phyloP scores from a whole-genome alignment of 2,888 invertebrate genomes.

The Dynastes grantii region DNA sequence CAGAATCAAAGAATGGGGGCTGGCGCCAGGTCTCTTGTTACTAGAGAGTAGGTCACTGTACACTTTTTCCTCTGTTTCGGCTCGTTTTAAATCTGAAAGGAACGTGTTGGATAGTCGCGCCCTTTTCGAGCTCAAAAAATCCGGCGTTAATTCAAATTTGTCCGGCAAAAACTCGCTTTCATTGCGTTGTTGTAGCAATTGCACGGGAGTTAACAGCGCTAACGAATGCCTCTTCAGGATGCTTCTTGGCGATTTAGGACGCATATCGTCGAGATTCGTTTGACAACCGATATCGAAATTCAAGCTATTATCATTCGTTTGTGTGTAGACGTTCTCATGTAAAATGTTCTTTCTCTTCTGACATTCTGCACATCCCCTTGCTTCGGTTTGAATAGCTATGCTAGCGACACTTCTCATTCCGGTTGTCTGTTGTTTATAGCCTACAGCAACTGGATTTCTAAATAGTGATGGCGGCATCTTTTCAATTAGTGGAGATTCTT shows the following conservation, averaged over 20 bases:
- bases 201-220: neutral
- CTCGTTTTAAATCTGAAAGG: neutral
- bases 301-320: neutral
- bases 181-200: neutral
- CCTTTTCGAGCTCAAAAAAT: neutral
- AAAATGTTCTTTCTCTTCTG: neutral
- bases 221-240: neutral
- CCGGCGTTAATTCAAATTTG: neutral
- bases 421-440: neutral
- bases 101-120: neutral
- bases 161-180: neutral
- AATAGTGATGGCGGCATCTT: no score
- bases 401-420: neutral
- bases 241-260: neutral
- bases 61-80: neutral
- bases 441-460: neutral
- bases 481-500: neutral
- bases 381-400: neutral
- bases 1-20: constrained; percentile 5
- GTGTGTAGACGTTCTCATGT: neutral
- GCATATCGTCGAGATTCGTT: neutral
- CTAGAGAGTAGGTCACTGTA: neutral
- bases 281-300: constrained; percentile 15
- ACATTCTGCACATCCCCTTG: constrained; percentile 1
- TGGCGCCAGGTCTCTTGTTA: neutral